These are phyloP conservation scores for Ciconia nigra DNA, from an alignment of 2,797 vertebrate species.

Conservation along the genomic window DNA sequence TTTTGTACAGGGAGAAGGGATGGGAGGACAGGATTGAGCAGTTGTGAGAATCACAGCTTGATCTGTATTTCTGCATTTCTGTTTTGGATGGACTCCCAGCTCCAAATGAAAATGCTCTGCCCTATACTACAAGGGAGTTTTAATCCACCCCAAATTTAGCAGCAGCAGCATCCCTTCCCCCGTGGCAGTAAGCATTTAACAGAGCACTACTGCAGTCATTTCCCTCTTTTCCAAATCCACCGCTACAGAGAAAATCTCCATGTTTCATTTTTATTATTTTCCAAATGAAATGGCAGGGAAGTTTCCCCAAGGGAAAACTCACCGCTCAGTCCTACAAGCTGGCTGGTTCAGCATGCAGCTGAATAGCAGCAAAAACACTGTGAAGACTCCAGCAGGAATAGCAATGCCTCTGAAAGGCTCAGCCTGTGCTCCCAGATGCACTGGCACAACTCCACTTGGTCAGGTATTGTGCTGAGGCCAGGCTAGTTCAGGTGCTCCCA, in stretches of 20 bases:
- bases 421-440: neutral
- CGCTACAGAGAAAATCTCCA: neutral
- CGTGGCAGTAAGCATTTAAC: neutral
- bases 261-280: neutral
- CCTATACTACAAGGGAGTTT: neutral
- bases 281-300: neutral
- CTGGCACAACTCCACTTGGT: neutral
- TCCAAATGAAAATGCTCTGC: slow-evolving; percentile 20
- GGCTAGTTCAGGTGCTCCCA: neutral
- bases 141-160: slow-evolving; percentile 33
- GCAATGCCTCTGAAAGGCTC: neutral
- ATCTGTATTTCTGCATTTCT: slow-evolving; percentile 9
- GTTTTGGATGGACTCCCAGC: neutral
- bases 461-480: neutral
- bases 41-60: neutral
- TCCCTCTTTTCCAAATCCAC: neutral
- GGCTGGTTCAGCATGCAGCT: neutral
- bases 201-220: neutral
- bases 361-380: neutral
- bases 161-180: neutral
- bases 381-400: neutral
- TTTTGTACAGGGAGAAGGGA: neutral
- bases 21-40: neutral
- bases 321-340: neutral
- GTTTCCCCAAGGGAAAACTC: neutral